Evolutionary conservation across 1,140 invertebrate genomes (phyloP).

Genomic region (Eueides isabella): DNA sequence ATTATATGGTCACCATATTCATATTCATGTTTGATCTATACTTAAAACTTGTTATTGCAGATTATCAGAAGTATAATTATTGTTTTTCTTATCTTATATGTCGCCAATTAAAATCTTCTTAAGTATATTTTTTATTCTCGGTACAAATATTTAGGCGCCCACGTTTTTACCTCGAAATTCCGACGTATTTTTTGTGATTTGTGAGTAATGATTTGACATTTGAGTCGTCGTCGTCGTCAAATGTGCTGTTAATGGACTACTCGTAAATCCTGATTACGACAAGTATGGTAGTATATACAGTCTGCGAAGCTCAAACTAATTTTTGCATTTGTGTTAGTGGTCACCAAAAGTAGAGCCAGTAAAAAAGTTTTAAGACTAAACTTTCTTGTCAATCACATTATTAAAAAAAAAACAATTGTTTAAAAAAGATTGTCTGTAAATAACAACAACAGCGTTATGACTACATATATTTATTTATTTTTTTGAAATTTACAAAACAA

Average conservation of each 20-base stretch:
- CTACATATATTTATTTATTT: too few relatives aligned
- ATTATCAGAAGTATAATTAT: neutral
- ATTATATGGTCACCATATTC: neutral
- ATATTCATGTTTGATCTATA: neutral
- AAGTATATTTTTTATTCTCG: conserved; percentile 1
- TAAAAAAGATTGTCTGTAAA: too few relatives aligned
- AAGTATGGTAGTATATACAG: too few relatives aligned
- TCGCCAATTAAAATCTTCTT: conserved; percentile 12
- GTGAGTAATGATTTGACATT: conserved; percentile 40
- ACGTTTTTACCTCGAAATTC: conserved; percentile 56
- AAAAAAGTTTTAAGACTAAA: too few relatives aligned
- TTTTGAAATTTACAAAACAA: too few relatives aligned
- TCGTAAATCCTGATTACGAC: too few relatives aligned
- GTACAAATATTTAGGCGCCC: conserved; percentile 32
- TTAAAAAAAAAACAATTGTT: too few relatives aligned
- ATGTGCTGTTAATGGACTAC: neutral
- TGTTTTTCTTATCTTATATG: neutral
- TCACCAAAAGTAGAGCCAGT: too few relatives aligned
- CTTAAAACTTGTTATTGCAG: neutral
- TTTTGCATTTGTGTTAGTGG: too few relatives aligned
- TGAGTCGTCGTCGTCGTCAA: conserved; percentile 34
- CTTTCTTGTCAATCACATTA: too few relatives aligned
- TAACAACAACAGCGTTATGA: too few relatives aligned
- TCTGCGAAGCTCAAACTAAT: too few relatives aligned
- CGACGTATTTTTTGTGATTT: conserved; percentile 48